These are phyloP conservation scores for Mesoclemmys tuberculata DNA, from an alignment of 2,113 vertebrate genomes.

Conservation along the genomic window DNA sequence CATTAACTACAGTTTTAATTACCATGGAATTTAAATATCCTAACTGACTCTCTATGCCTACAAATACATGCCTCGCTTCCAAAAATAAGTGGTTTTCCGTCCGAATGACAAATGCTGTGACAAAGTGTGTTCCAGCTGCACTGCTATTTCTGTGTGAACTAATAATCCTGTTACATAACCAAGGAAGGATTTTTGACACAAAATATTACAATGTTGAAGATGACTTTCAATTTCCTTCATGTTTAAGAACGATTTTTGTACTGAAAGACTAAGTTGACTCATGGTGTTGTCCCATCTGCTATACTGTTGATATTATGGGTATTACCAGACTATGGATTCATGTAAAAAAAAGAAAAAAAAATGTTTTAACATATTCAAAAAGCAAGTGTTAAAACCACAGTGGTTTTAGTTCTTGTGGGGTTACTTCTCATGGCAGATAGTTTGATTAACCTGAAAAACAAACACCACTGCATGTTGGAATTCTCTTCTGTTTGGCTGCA, in stretches of 20 bases:
- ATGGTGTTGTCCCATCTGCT: background rate
- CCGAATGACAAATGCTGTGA: background rate
- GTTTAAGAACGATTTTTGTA: background rate
- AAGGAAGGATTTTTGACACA: background rate
- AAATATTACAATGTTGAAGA: background rate
- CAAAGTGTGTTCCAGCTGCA: background rate
- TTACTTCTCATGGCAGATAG: background rate
- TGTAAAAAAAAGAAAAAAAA: background rate
- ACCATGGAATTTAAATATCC: background rate
- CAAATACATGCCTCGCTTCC: background rate
- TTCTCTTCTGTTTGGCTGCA: background rate
- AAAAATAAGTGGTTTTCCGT: background rate
- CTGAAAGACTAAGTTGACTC: background rate
- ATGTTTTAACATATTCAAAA: background rate
- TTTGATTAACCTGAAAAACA: background rate
- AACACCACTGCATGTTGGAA: background rate
- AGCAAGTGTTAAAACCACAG: background rate
- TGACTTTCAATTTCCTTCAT: background rate
- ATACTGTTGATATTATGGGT: background rate
- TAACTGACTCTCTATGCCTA: background rate
- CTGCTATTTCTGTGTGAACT: background rate
- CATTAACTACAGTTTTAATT: background rate
- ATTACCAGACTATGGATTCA: rapidly evolving
- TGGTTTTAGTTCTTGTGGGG: background rate
- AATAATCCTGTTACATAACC: background rate